Base-by-base conservation (phyloP, 2,888 invertebrate genomes). In the Pyrrhosoma nymphula region DNA sequence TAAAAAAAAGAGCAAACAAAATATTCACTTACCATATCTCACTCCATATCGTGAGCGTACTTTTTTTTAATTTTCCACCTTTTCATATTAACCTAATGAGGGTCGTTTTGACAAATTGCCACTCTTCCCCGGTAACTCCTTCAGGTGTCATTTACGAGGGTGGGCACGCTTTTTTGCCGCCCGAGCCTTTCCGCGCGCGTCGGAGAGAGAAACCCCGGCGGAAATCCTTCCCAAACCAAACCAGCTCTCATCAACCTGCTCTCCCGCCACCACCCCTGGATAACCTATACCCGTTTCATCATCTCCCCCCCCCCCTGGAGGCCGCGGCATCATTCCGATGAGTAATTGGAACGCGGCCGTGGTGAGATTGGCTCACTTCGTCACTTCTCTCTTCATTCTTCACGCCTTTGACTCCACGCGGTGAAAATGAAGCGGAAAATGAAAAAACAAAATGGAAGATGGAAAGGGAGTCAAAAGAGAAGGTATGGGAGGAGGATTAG, bases 31-130 rank as follows among this genome's bases (percentile, higher is more conserved):
- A 26, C 8, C 12, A 69, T 4, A 26, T 26, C 10, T 69, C n/a
- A 4, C n/a, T 10, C n/a, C 8, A 26, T 26, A 26, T 69, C 69
- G 2, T n/a, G 56, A 63, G 63, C 47, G 47, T 47, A 47, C 47
- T 8, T 47, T 47, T 47, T 47, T 2, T 47, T 47, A 47, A 47
- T 47, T 47, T 47, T 47, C 47, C 47, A 47, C 47, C 47, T 47
- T 47, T 47, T 47, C 47, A 47, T 47, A 47, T 47, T 8, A 47
- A 47, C 47, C 47, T 47, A 47, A 91, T 91, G 91, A 91, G 63
- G 39, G 35, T 39, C 91, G 63, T 63, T 91, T 63, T 91, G 91
- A 91, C 91, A 30, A 91, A 63, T 91, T 91, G 35, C 91, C 91
- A 39, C 60, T 91, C 60, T 60, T 35, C 90, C 0, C 23, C 63